Base-by-base conservation (phyloP, 1,140 invertebrate genomes). In the Scylla paramamosain region DNA sequence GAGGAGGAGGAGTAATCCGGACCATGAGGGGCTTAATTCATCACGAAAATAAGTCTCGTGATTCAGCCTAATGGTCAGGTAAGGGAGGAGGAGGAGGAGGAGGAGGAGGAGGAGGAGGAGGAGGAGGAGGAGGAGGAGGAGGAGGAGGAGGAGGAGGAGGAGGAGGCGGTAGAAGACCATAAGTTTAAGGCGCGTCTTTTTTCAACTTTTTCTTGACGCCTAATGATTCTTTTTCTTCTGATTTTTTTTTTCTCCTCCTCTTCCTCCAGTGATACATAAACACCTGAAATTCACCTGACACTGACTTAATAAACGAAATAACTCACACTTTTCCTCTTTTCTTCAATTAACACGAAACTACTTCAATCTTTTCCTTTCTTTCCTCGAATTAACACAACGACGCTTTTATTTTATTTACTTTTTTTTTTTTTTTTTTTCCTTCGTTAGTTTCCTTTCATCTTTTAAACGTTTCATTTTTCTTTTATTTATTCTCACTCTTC, bases 141-240 rank as follows among this genome's bases (percentile, higher is more conserved):
- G 83, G 32, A 87, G 45, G 92, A 16, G 52, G 83, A 48, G 45
- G 29, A 52, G 83, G 67, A 52, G 93, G 67, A 86, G 90, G 67
- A 77, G 39, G 48, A 90, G 90, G 67, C 89, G 90, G 93, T 59
- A 88, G 32, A 90, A 86, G 90, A 87, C 52, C 87, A 94, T 88
- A 59, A 77, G 91, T 91, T 91, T 91, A 88, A 48, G 84, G 88
- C 93, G 93, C 91, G 48, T 94, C 93, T 88, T 39, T 14, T 88
- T 59, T 14, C 32, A 92, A 77, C 91, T 25, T 12, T 59, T 59
- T 3, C 88, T 77, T n/a, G 20, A 16, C 88, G n/a, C 48, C 52
- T 59, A 25, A 59, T 20, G 52, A 59, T 16, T 20, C 52, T 59
- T 59, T 39, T 59, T 59, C 77, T n/a, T 20, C 32, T 31, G n/a